Evolutionary conservation across 2,797 vertebrate genomes (phyloP).

Genomic region (Pangasius macronema): DNA sequence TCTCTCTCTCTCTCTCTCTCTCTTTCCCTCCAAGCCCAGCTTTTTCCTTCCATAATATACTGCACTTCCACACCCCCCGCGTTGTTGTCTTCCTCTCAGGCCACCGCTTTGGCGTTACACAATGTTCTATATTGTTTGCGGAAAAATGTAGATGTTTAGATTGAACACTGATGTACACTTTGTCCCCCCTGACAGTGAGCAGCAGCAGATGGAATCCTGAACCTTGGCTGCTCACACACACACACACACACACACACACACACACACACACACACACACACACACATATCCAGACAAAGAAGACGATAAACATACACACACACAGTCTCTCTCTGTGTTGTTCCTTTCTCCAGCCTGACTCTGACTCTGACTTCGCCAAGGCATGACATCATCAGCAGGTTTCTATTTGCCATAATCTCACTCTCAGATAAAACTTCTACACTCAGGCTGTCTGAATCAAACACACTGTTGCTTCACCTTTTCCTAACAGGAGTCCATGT

Average conservation of each 20-base stretch:
- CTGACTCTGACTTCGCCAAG: neutral
- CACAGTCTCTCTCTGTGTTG: neutral
- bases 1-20: neutral
- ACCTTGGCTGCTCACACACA: slow-evolving; percentile 4
- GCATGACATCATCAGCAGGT: slow-evolving; percentile 16
- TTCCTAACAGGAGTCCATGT: neutral
- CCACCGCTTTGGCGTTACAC: slow-evolving; percentile 37
- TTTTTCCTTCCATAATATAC: slow-evolving; percentile 25
- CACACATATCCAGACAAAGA: neutral
- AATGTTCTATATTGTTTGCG: slow-evolving; percentile 62
- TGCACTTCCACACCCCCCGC: neutral
- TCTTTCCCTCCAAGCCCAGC: neutral
- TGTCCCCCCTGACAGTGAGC: slow-evolving; percentile 19
- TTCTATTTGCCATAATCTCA: neutral
- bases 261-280: slow-evolving; percentile 4
- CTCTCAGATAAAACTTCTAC: neutral
- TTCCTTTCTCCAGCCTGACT: neutral
- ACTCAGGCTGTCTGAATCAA: neutral
- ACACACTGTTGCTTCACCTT: neutral
- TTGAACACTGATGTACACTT: slow-evolving; percentile 25
- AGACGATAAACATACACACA: slow-evolving; percentile 5
- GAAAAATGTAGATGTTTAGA: slow-evolving; percentile 60
- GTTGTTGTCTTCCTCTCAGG: slow-evolving; percentile 1
- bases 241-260: neutral
- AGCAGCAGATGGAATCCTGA: slow-evolving; percentile 12